phyloP scores from a whole-genome alignment of 2,797 vertebrate genomes.

The Pseudochirops cupreus region DNA sequence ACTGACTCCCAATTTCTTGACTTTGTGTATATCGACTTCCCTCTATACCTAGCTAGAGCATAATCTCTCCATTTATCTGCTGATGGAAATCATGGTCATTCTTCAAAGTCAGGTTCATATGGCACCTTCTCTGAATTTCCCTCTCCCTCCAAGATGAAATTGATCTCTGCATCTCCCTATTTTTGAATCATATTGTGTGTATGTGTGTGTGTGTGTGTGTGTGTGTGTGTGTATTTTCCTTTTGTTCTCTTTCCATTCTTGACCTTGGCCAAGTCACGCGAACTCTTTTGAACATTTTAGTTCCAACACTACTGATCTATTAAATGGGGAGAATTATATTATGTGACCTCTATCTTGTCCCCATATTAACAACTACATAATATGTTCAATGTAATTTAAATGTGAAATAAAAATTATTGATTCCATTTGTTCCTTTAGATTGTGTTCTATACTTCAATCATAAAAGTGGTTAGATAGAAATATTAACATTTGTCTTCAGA shows the following conservation, averaged over 20 bases:
- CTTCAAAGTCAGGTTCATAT: conserved; percentile 17
- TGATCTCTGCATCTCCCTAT: not conserved
- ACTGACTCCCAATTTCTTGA: not conserved
- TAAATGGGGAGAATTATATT: not conserved
- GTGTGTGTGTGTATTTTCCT: not conserved
- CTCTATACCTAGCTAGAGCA: not conserved
- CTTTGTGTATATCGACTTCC: conserved; percentile 4
- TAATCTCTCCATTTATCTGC: not conserved
- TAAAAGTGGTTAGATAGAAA: not conserved
- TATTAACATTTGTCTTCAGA: not conserved
- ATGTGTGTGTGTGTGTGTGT: too few species aligned
- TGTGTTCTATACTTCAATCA: not conserved
- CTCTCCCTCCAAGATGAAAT: not conserved
- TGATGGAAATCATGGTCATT: not conserved
- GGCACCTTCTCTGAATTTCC: not conserved
- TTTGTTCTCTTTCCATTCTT: not conserved
- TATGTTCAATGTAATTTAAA: not conserved
- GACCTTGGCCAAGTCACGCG: not conserved
- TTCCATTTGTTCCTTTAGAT: not conserved
- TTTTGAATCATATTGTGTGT: not conserved
- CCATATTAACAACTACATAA: not conserved
- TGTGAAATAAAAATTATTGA: not conserved
- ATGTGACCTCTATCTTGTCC: not conserved
- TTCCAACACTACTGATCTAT: not conserved
- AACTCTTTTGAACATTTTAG: not conserved